Conservation (phyloP, 2,797 vertebrate species). For the Gadopsis bispinosus region DNA sequence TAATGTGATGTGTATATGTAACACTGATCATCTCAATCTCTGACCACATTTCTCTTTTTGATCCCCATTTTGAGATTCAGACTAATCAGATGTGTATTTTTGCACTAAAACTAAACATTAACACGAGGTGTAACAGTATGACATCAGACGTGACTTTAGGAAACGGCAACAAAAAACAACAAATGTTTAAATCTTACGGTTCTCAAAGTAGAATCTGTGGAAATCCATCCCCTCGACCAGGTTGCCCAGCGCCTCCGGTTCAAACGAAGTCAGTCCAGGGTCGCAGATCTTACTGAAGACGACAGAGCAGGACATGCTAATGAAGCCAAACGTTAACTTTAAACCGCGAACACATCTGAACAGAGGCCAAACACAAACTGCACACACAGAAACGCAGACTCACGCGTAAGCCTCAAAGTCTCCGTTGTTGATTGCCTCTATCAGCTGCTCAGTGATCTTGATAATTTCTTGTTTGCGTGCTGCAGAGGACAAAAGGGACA, state of each 20-base stretch:
- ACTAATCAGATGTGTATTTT: not conserved
- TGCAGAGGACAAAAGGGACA: slow-evolving; percentile 50
- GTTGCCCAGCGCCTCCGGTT: slow-evolving; percentile 96
- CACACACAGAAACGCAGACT: slow-evolving; percentile 68
- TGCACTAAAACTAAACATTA: not conserved
- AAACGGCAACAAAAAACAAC: not conserved
- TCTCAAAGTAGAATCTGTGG: slow-evolving; percentile 99
- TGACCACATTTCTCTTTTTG: not conserved
- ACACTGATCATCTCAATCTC: not conserved
- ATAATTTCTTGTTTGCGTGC: slow-evolving; percentile 88
- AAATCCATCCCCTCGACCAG: slow-evolving; percentile 99
- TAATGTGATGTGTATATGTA: not conserved
- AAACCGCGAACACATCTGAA: not conserved
- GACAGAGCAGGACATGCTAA: not conserved
- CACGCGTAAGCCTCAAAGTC: slow-evolving; percentile 98
- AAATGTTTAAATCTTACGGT: slow-evolving; percentile 85
- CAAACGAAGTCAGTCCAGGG: slow-evolving; percentile 96
- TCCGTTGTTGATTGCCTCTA: slow-evolving; percentile 97
- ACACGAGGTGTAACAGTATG: not conserved
- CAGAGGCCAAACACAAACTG: not conserved
- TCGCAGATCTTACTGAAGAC: slow-evolving; percentile 92
- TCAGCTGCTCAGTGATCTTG: slow-evolving; percentile 98
- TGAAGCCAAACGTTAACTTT: not conserved
- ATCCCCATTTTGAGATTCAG: not conserved
- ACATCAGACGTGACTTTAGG: not conserved